These are phyloP conservation scores for Leptopilina syphax DNA, from an alignment of 2,888 invertebrate genomes.

Conservation along the genomic window DNA sequence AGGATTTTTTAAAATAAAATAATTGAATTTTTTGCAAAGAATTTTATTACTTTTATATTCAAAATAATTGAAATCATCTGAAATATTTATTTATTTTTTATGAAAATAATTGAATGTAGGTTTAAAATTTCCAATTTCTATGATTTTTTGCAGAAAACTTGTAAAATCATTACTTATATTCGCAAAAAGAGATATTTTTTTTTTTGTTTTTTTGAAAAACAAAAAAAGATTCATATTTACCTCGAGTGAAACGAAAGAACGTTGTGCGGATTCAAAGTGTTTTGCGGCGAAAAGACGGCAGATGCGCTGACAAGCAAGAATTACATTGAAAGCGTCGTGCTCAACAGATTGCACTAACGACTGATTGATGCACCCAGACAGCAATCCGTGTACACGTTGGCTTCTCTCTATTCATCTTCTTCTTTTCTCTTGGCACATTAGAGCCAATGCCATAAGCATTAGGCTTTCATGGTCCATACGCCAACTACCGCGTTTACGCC, in stretches of 20 bases:
- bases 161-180: too few relatives aligned
- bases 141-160: too few relatives aligned
- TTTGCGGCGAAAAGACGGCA: constrained; percentile 58
- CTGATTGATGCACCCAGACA: constrained; percentile 71
- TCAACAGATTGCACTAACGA: constrained; percentile 72
- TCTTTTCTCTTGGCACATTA: constrained; percentile 56
- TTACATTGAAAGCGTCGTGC: constrained; percentile 68
- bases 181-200: not conserved
- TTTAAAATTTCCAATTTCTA: too few relatives aligned
- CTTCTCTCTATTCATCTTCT: constrained; percentile 71
- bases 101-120: too few relatives aligned
- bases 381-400: constrained; percentile 58
- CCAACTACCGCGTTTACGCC: constrained; percentile 44
- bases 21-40: too few relatives aligned
- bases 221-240: not conserved
- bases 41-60: too few relatives aligned
- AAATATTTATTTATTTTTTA: too few relatives aligned
- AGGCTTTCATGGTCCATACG: constrained; percentile 21
- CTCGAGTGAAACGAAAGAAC: not conserved
- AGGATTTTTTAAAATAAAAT: too few relatives aligned
- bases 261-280: not conserved
- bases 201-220: too few relatives aligned
- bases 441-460: constrained; percentile 45
- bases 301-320: constrained; percentile 75
- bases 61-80: too few relatives aligned